Evolutionary conservation across 2,888 invertebrate species (phyloP), one percentile per base, ranked within the genome.

Genomic region (Imbricaverruca yamaguchii): DNA sequence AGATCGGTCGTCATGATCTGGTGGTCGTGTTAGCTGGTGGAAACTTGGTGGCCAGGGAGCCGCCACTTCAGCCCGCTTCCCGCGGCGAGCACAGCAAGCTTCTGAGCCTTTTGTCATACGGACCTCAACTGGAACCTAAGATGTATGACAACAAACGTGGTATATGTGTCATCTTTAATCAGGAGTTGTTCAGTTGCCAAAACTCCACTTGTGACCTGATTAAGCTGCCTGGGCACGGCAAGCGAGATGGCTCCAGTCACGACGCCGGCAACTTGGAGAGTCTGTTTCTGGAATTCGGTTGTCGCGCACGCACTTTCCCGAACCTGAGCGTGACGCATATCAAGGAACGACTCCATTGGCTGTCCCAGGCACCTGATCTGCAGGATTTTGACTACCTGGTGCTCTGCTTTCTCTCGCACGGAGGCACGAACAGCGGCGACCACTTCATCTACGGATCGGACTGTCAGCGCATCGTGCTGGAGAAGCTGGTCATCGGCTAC

Each of bases 361-460:
- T 74, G 53, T 39, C 74, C 1, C 8, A 6, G 0, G 74, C 74
- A 2, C 6, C 18, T 18, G 74, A 74, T 23, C 74, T 74, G 18
- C 4, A 18, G 21, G 8, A 53, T 4, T 74, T 74, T 13, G 74
- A 74, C 74, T 74, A 18, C 21, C 18, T 74, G 8, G 74, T 55
- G 74, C 10, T 55, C 1, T 74, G 74, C 21, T 74, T 74, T 9
- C 74, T 74, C 18, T 74, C 74, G 13, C 74, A 74, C 21, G 74
- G 74, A 11, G 74, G 74, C 74, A 74, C 53, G 53, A 11, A 7
- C 74, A 9, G 1, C 39, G 69, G 55, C 1, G 23, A 15, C 10
- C 74, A 74, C 53, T 74, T 55, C 74, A 74, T 74, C 55, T 55
- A 74, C 74, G 55, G 74, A 53, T 53, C 53, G 53, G 74, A 74